Base-by-base conservation (phyloP, 1,140 invertebrate species). In the Pseudoatta argentina region DNA sequence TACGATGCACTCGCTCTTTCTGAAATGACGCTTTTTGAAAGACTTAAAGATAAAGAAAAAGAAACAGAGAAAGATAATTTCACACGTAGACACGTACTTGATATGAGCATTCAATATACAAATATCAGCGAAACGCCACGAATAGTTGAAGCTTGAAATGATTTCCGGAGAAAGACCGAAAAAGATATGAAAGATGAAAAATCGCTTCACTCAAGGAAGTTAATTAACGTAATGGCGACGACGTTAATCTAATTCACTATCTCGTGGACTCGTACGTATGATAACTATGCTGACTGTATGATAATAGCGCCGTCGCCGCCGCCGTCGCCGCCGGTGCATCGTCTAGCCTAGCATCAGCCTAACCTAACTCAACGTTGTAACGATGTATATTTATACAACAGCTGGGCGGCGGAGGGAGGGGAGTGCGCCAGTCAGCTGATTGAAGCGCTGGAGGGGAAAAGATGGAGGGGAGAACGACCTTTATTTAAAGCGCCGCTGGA, bases 331-430 rank as follows among this genome's bases (percentile, higher is more conserved):
- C 51, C 39, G 48, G 63, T 69, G 85, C 86, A 64, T 85, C 87
- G 89, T 92, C 90, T 93, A 91, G 91, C 89, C 92, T 93, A 93
- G 92, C 88, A 86, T 75, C 88, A 81, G 78, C 55, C 88, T 88
- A 92, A 89, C 92, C 92, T 91, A 92, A 92, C 93, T 91, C 88
- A 94, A 93, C 91, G 91, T 93, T 92, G 89, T 92, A 92, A 93
- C 92, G 91, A 92, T 91, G 89, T 93, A 92, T 92, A 93, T 94
- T 94, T 93, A 94, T 94, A 94, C 92, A 93, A 93, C 93, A 94
- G 92, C 92, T 93, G 92, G 51, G 71, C 16, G 59, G 59, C 44
- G 53, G 53, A 69, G 86, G 82, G 83, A 67, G 73, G 87, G 89
- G 91, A 86, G 90, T 89, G 81, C 79, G 85, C 73, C 90, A 93